These are phyloP conservation scores for Aradophagus sp. DNA, from an alignment of 1,140 invertebrate genomes.

Conservation along the genomic window DNA sequence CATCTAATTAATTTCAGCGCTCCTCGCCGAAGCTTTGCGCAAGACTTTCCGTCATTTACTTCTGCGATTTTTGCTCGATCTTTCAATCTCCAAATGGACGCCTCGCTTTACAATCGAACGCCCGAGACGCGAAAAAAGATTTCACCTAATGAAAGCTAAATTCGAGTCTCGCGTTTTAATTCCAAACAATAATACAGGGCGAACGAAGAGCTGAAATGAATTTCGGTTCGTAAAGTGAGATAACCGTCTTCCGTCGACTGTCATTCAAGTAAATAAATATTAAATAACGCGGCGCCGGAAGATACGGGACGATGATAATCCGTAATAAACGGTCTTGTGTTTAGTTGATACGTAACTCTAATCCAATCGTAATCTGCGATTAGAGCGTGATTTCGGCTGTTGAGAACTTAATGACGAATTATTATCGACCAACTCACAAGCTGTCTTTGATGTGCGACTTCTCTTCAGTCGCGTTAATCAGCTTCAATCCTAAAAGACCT, in stretches of 20 bases:
- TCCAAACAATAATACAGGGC: too few relatives aligned
- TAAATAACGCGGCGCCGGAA: too few relatives aligned
- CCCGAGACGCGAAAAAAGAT: slow-evolving; percentile 11
- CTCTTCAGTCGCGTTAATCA: slow-evolving; percentile 93
- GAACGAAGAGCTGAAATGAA: too few relatives aligned
- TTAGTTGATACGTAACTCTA: too few relatives aligned
- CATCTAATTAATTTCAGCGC: slow-evolving; percentile 54
- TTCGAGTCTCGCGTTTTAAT: too few relatives aligned
- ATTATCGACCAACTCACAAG: slow-evolving; percentile 78
- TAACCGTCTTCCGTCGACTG: too few relatives aligned
- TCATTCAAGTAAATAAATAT: too few relatives aligned
- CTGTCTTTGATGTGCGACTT: slow-evolving; percentile 91
- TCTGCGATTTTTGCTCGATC: slow-evolving; percentile 16
- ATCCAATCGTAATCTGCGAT: slow-evolving; percentile 37
- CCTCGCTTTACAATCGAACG: slow-evolving; percentile 13
- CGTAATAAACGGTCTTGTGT: slow-evolving; percentile 31
- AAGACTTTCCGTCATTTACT: slow-evolving; percentile 37
- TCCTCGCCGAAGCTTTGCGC: slow-evolving; percentile 25
- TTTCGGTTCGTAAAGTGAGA: too few relatives aligned
- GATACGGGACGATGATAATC: too few relatives aligned
- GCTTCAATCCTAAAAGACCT: slow-evolving; percentile 89
- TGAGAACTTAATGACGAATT: slow-evolving; percentile 39
- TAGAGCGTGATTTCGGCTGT: slow-evolving; percentile 19
- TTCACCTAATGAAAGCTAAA: slow-evolving; percentile 8
- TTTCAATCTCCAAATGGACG: slow-evolving; percentile 38